A percentile compares a stretch with the other conserved stretches of the same genome.
phyloP scores from a whole-genome alignment of 2,797 vertebrate genomes.

The Falco berigora region DNA sequence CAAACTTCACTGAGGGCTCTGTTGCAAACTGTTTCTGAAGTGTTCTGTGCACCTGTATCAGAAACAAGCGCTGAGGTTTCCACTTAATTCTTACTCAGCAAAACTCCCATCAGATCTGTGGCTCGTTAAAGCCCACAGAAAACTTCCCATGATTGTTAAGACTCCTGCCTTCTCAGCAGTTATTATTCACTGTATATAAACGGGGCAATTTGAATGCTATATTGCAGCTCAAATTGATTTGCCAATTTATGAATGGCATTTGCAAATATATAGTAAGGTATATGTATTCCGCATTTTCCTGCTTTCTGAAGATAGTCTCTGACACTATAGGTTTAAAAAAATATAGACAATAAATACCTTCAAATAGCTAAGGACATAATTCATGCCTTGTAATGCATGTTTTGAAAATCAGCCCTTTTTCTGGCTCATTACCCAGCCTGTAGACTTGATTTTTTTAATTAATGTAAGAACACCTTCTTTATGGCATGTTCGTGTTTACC shows the following conservation, averaged over 20 bases:
- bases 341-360: background rate
- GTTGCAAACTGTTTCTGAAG: background rate
- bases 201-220: background rate
- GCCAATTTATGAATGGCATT: background rate
- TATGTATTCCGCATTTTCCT: background rate
- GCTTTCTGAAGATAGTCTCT: background rate
- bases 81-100: constrained; percentile 5
- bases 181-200: background rate
- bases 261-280: background rate
- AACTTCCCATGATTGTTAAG: background rate
- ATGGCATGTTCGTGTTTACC: constrained; percentile 62
- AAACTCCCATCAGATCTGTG: background rate
- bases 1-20: background rate
- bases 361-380: constrained; percentile 40
- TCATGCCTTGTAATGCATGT: constrained; percentile 38
- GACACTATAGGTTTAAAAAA: background rate
- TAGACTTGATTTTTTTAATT: constrained; percentile 59
- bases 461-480: constrained; percentile 65
- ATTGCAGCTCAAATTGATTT: background rate
- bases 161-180: fast-evolving
- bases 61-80: background rate
- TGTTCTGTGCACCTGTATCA: background rate
- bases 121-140: background rate
- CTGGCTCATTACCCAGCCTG: constrained; percentile 59
- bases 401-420: constrained; percentile 63